phyloP scores from a whole-genome alignment of 2,113 vertebrate genomes.

The Aspiorhynchus laticeps region DNA sequence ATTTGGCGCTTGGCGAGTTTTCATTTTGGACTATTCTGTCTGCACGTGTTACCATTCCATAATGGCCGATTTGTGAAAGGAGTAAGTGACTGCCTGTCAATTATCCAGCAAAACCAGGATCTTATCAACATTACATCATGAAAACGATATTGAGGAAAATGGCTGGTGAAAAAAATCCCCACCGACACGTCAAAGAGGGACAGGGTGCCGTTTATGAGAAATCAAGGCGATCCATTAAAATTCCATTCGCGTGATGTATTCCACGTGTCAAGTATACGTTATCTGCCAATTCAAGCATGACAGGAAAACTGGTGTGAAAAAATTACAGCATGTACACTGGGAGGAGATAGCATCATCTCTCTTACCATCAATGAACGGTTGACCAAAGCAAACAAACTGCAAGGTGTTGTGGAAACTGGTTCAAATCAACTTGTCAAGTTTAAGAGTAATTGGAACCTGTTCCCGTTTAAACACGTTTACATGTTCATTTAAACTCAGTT shows the following conservation, averaged over 20 bases:
- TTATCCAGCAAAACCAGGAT: constrained; percentile 29
- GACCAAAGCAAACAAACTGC: not conserved
- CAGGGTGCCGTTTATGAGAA: constrained; percentile 62
- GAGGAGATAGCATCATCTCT: constrained; percentile 23
- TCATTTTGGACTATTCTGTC: not conserved
- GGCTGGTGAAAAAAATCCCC: constrained; percentile 29
- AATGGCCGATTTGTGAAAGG: not conserved
- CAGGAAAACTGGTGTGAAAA: constrained; percentile 44
- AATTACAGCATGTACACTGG: constrained; percentile 56
- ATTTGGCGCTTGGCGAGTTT: not conserved
- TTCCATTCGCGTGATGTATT: constrained; percentile 62
- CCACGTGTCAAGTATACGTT: constrained; percentile 59
- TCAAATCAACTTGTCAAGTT: constrained; percentile 1
- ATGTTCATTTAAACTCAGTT: constrained; percentile 9
- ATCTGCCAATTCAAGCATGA: constrained; percentile 61
- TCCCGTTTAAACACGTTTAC: constrained; percentile 19
- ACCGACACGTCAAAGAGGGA: constrained; percentile 54
- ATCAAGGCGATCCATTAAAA: constrained; percentile 59
- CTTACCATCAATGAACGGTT: not conserved
- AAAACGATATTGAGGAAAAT: constrained; percentile 23
- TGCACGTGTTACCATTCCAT: constrained; percentile 4
- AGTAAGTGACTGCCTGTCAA: constrained; percentile 22
- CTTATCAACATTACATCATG: constrained; percentile 42
- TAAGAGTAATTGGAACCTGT: not conserved
- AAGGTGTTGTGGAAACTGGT: not conserved